Conservation (phyloP, 2,113 vertebrate genomes). For the Hippopotamus amphibius region DNA sequence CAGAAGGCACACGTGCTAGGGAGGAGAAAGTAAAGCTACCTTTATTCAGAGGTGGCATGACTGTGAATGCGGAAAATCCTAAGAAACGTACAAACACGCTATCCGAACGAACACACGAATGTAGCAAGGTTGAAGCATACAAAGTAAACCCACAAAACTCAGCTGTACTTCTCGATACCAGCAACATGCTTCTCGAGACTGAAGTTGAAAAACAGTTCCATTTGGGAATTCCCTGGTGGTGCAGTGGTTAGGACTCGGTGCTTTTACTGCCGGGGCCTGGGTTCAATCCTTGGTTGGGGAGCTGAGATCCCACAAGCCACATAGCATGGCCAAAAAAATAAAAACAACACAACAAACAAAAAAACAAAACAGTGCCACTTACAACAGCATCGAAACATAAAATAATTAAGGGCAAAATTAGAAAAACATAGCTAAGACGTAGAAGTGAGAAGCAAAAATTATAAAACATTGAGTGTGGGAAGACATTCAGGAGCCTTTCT, state of each 20-base stretch:
- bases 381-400: neutral
- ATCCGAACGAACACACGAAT: fast-evolving
- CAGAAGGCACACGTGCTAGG: neutral
- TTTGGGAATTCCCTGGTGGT: neutral
- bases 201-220: too few relatives aligned
- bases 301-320: neutral
- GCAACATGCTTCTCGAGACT: neutral
- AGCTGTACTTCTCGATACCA: fast-evolving
- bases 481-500: too few relatives aligned
- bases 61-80: fast-evolving
- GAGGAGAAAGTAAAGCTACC: too few relatives aligned
- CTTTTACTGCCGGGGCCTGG: neutral
- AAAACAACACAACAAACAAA: too few relatives aligned
- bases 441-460: neutral
- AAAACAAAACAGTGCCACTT: neutral
- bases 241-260: fast-evolving
- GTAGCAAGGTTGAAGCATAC: neutral
- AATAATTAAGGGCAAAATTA: neutral
- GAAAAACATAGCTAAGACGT: neutral
- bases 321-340: neutral
- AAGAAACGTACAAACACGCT: neutral
- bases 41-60: neutral
- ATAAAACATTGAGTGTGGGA: neutral
- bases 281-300: neutral
- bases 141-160: fast-evolving